These are phyloP conservation scores for Hirudo medicinalis DNA, from an alignment of 1,140 invertebrate genomes.

Conservation along the genomic window DNA sequence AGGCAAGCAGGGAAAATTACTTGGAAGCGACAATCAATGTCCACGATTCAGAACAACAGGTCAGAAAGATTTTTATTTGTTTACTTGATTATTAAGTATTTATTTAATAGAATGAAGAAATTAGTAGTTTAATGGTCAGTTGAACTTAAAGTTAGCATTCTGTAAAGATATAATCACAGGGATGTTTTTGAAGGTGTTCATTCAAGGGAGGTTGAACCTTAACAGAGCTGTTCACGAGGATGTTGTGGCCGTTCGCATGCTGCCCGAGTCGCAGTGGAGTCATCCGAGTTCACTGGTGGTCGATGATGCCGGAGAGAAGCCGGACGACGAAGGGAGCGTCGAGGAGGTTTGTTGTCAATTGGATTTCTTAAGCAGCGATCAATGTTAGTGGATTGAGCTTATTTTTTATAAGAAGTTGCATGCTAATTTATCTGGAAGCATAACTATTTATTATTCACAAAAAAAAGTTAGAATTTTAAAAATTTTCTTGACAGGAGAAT, in stretches of 20 bases:
- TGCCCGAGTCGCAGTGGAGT: conserved; percentile 78
- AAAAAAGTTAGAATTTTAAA: background rate
- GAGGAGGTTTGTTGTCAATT: conserved; percentile 11
- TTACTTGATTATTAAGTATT: no score
- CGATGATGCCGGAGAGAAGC: conserved; percentile 52
- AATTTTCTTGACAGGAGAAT: background rate
- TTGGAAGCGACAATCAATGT: conserved; percentile 80
- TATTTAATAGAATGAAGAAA: no score
- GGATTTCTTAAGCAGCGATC: background rate
- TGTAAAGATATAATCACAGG: no score
- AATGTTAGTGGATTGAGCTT: background rate
- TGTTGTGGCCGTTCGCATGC: conserved; percentile 74
- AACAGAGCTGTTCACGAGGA: conserved; percentile 95
- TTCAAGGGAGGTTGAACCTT: conserved; percentile 72
- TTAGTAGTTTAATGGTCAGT: no score
- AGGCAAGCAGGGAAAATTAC: conserved; percentile 67
- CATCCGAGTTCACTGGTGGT: conserved; percentile 55
- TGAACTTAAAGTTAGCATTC: no score
- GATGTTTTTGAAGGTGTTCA: conserved; percentile 52
- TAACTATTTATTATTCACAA: background rate
- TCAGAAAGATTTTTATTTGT: background rate
- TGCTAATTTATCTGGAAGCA: background rate
- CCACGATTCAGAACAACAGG: conserved; percentile 36
- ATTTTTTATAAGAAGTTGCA: background rate
- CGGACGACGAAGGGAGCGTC: conserved; percentile 29